A percentile compares a stretch with the other conserved stretches of the same genome.
Conservation (phyloP, 2,797 vertebrate genomes). For the Myotis findleyi region DNA sequence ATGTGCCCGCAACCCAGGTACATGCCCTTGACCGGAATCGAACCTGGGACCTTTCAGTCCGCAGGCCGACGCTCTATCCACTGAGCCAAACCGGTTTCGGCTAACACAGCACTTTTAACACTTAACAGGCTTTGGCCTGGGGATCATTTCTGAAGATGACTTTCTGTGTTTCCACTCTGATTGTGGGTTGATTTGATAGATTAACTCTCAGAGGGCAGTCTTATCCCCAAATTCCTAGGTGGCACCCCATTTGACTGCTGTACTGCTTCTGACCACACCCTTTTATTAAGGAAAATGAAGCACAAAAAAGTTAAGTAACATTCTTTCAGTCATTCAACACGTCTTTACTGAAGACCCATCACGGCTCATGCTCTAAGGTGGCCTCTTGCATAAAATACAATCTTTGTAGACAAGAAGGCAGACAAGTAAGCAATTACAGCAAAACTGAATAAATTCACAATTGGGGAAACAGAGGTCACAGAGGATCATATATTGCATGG, state of each 20-base stretch:
- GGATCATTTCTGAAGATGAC: constrained; percentile 15
- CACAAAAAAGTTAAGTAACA: not conserved
- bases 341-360: not conserved
- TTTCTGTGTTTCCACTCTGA: not conserved
- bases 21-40: too few relatives aligned
- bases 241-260: not conserved
- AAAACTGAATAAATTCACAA: not conserved
- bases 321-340: not conserved
- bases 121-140: not conserved
- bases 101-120: not conserved
- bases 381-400: not conserved
- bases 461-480: not conserved
- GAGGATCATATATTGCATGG: not conserved
- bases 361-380: not conserved
- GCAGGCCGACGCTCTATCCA: too few relatives aligned
- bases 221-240: not conserved
- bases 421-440: not conserved
- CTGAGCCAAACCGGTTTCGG: too few relatives aligned
- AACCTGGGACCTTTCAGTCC: too few relatives aligned
- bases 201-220: not conserved
- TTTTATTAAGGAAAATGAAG: not conserved
- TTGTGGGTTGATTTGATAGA: not conserved
- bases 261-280: not conserved
- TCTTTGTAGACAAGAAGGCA: not conserved
- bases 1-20: too few relatives aligned